phyloP scores from a whole-genome alignment of 2,113 vertebrate species.

The Sus scrofa region T2T-Sscrofa CM000819.6:90497001-90497500 shows the following conservation, averaged over 20 bases:
- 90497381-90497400: background rate
- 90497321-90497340: background rate
- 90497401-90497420: background rate
- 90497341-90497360: background rate
- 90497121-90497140: too few species aligned
- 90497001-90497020: too few species aligned
- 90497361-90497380: background rate
- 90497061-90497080: too few species aligned
- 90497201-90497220: too few species aligned
- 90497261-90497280: background rate
- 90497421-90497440: background rate
- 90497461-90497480: background rate
- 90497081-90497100: too few species aligned
- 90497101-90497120: too few species aligned
- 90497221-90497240: background rate
- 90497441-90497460: background rate
- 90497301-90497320: background rate
- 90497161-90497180: too few species aligned
- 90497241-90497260: background rate
- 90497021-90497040: too few species aligned
- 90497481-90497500: background rate
- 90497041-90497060: too few species aligned
- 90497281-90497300: background rate
- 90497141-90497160: too few species aligned
- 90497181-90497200: too few species aligned